These are phyloP conservation scores for Hylaea fasciaria DNA, from an alignment of 2,888 invertebrate genomes.

Conservation along the genomic window DNA sequence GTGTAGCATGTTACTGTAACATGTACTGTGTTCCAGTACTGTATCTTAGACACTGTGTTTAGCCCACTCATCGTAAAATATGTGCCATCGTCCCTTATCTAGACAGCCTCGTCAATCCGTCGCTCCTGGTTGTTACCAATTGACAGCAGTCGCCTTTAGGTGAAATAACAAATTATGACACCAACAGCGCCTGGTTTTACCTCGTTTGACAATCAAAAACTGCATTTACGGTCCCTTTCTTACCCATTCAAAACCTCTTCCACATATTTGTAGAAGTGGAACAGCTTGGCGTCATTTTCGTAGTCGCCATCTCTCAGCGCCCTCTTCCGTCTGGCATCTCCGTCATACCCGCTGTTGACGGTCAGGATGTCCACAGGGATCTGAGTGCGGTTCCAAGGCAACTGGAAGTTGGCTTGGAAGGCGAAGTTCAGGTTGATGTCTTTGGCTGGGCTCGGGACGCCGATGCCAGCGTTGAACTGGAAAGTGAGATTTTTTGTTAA, in stretches of 20 bases:
- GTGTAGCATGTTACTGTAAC: too few species aligned
- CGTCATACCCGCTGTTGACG: slow-evolving; percentile 66
- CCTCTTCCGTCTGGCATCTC: slow-evolving; percentile 61
- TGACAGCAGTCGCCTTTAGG: too few species aligned
- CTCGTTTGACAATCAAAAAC: too few species aligned
- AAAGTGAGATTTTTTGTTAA: slow-evolving; percentile 38
- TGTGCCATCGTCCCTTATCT: too few species aligned
- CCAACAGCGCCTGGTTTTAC: too few species aligned
- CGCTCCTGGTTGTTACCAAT: too few species aligned
- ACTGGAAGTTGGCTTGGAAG: slow-evolving; percentile 77
- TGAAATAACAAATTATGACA: too few species aligned
- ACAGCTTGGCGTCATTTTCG: slow-evolving; percentile 66
- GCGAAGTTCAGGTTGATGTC: slow-evolving; percentile 73
- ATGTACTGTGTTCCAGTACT: too few species aligned
- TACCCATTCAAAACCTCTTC: slow-evolving; percentile 68
- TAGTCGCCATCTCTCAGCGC: slow-evolving; percentile 48
- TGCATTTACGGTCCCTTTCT: slow-evolving; percentile 25
- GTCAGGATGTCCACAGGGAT: slow-evolving; percentile 71
- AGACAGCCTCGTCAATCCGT: too few species aligned
- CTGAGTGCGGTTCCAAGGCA: slow-evolving; percentile 77
- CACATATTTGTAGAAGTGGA: slow-evolving; percentile 73
- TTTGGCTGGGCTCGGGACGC: slow-evolving; percentile 67
- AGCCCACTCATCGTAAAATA: too few species aligned
- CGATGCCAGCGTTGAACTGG: slow-evolving; percentile 75
- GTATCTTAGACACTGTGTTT: too few species aligned